Percentiles rank a stretch among this genome's conserved stretches.
These are phyloP conservation scores for Muntiacus reevesi DNA, from an alignment of 2,113 vertebrate genomes.

Conservation along the genomic window DNA sequence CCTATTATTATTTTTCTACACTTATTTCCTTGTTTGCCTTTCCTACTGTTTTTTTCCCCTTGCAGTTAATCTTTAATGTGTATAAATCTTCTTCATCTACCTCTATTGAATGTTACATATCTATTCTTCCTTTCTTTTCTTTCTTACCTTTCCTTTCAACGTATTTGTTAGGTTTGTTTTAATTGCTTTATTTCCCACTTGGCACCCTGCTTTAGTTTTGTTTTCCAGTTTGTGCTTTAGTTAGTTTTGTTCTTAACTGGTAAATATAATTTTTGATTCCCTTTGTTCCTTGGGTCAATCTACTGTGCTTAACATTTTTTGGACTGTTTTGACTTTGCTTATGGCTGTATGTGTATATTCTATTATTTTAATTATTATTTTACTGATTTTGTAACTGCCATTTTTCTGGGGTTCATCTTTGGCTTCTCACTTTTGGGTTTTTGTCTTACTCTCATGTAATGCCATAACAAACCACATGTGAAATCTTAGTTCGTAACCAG, in stretches of 20 bases:
- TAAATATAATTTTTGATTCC: background rate
- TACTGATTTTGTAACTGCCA: background rate
- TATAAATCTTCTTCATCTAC: background rate
- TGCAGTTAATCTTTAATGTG: background rate
- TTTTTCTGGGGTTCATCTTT: background rate
- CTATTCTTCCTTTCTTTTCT: background rate
- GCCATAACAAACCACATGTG: background rate
- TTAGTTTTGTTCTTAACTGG: background rate
- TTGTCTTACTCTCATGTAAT: background rate
- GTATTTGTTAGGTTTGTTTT: background rate
- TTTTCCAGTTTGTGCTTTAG: background rate
- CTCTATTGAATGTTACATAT: background rate
- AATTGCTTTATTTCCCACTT: background rate
- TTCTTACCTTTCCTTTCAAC: background rate
- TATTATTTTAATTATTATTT: background rate
- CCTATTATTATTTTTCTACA: background rate
- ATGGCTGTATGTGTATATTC: background rate
- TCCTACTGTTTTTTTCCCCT: background rate
- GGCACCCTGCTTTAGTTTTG: background rate
- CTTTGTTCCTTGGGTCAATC: background rate
- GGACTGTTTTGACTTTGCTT: background rate
- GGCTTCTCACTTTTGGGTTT: background rate
- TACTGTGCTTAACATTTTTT: background rate
- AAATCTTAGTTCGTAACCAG: background rate
- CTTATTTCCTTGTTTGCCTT: background rate